Evolutionary conservation across 64 coral and sea anemone species (phyloP), one percentile per base, ranked within the genome.

Genomic region (Hydrozoanthus tunicans): DNA sequence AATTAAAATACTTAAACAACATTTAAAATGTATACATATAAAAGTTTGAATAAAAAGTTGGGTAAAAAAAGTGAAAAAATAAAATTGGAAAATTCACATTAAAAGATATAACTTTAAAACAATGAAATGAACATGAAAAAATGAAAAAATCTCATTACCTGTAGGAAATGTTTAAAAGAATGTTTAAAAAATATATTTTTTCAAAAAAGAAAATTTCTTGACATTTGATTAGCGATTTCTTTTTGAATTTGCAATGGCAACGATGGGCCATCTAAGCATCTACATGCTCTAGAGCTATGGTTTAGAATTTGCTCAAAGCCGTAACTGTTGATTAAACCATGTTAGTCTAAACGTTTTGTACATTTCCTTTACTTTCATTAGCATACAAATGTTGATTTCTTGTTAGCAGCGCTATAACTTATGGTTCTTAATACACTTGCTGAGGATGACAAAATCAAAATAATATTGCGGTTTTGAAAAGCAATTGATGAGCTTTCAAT

Each of bases 1-100:
- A 69, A 69, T 43, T 69, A 69, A 69, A 69, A 69, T 9, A 69
- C 65, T 15, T 69, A 69, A 69, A 69, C 65, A 69, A 69, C 65
- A 69, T 69, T 17, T 15, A 13, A 69, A 17, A 17, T 43, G 32
- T 15, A 3, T 13, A 69, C 15, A 15, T 13, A 69, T 17, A 4
- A 69, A 69, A 9, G 15, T 43, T 43, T 43, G 32, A 43, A 43
- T 43, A 43, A 43, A 43, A 43, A 43, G 32, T 43, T 43, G 32
- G 32, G 32, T 43, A 43, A 43, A 43, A 20, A 20, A 43, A 43
- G 32, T 43, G 32, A 43, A 43, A 20, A 69, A 69, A 3, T 17
- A 5, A 3, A 5, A 69, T 17, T 15, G 5, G 15, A 17, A 69
- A 17, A n/a, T 69, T 69, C 5, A 2, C 3, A 69, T 2, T n/a